phyloP scores from a whole-genome alignment of 2,113 vertebrate genomes.

The Pomatostomus ruficeps region DNA sequence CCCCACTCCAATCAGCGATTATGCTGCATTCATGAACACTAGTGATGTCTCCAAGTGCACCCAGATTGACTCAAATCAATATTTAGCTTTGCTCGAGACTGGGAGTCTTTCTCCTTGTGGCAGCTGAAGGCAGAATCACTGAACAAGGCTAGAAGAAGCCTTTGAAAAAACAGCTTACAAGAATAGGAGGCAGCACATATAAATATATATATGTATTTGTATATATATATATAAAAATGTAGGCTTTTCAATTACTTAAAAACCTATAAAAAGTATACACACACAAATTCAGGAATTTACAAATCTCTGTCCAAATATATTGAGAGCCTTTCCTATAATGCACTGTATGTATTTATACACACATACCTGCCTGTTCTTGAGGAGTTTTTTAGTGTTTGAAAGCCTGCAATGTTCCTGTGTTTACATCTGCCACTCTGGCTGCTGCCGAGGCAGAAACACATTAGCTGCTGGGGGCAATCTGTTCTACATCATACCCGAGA shows the following conservation, averaged over 20 bases:
- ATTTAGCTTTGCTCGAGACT: slow-evolving; percentile 37
- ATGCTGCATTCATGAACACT: slow-evolving; percentile 56
- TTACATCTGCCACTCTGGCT: slow-evolving; percentile 2
- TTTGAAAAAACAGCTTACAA: background rate
- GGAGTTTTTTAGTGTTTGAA: background rate
- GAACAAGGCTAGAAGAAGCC: background rate
- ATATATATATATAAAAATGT: background rate
- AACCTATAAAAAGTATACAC: background rate
- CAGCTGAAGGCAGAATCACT: slow-evolving; percentile 10
- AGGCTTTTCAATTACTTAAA: background rate
- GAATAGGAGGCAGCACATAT: background rate
- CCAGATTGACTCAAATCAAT: slow-evolving; percentile 57
- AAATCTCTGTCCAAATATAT: background rate
- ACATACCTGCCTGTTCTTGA: background rate
- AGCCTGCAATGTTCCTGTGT: background rate
- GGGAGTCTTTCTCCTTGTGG: background rate
- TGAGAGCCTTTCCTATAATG: background rate
- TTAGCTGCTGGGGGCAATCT: slow-evolving; percentile 2
- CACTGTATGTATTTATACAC: background rate
- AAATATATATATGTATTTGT: background rate
- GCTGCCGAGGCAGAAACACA: background rate
- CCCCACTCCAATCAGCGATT: slow-evolving; percentile 55
- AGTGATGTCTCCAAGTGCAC: slow-evolving; percentile 47
- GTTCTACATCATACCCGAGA: background rate
- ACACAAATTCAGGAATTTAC: background rate